Evolutionary conservation across 2,888 invertebrate genomes (phyloP).

Genomic region (Strigamia crassipes): DNA sequence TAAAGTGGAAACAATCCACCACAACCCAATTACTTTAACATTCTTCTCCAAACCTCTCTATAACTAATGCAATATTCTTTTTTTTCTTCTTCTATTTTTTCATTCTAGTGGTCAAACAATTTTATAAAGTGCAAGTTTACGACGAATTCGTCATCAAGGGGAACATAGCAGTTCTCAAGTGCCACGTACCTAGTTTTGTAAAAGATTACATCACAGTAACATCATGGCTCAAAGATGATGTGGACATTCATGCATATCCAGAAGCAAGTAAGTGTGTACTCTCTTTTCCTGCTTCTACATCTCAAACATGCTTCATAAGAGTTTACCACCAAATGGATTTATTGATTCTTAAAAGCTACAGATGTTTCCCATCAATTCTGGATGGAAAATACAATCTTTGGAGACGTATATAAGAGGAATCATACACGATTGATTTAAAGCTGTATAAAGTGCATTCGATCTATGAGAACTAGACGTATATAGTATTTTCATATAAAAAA

Average conservation of each 20-base stretch:
- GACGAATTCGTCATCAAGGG: slow-evolving; percentile 47
- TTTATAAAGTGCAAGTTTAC: slow-evolving; percentile 47
- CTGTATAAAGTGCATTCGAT: too few species aligned
- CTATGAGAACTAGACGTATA: too few species aligned
- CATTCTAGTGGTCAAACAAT: slow-evolving; percentile 45
- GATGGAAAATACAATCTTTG: not conserved
- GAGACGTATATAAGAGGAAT: too few species aligned
- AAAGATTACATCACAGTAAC: slow-evolving; percentile 47
- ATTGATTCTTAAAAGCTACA: slow-evolving; percentile 1
- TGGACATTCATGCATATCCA: slow-evolving; percentile 47
- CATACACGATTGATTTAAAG: too few species aligned
- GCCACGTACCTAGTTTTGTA: slow-evolving; percentile 47
- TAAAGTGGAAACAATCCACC: not conserved
- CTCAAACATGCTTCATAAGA: not conserved
- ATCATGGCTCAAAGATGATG: slow-evolving; percentile 48
- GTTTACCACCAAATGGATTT: not conserved
- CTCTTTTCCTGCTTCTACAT: not conserved
- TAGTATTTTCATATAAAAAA: too few species aligned
- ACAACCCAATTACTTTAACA: not conserved
- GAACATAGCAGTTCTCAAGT: slow-evolving; percentile 46
- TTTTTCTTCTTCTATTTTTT: not conserved
- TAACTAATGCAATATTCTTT: not conserved
- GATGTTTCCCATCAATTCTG: not conserved
- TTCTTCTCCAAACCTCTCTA: not conserved
- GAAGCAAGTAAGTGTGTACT: slow-evolving; percentile 46